Base-by-base conservation (phyloP, 2,797 vertebrate species). In the Sebastolobus alascanus region DNA sequence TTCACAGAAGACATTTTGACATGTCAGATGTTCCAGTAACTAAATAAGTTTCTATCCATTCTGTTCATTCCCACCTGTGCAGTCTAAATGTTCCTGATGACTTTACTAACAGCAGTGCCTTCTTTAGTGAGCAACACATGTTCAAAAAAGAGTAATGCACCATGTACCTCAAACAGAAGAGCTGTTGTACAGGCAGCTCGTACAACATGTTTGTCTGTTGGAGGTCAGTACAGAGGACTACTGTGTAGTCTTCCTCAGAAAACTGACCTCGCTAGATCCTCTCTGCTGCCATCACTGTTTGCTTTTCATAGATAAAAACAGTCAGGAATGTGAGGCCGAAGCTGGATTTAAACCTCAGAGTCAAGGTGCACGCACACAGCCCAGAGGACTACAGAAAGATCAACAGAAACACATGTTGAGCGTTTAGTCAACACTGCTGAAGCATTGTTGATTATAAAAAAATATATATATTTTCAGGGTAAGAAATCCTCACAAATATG, bases 301-400 rank as follows among this genome's bases (percentile, higher is more conserved):
- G 89, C 87, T 88, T 90, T 91, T 79, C 80, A 55, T 43, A 78
- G 88, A 91, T 93, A 91, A 93, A 87, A 88, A 87, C 54, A 16
- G 70, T 35, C 82, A 90, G 93, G 92, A 95, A 94, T 94, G 91
- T 46, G 75, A 89, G 83, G 80, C 79, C 67, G 40, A 68, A 64
- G 84, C 75, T 58, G 67, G 79, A 88, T 82, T 75, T 72, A 75
- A 86, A 80, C 63, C 65, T 83, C 56, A 9, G 69, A 82, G 75
- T 73, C 63, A 74, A 80, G 35, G 60, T 75, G 59, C 37, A 72
- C 29, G 77, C 55, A 33, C 59, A 16, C 9, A 54, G 38, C 68
- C 73, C 58, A 59, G 60, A 11, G 27, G 27, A 8, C 58, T 18
- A 55, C 18, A n/a, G 20, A 59, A 72, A 75, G 43, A 82, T 38